Evolutionary conservation across 2,113 vertebrate species (phyloP).

Genomic region (Cinclus mexicanus): DNA sequence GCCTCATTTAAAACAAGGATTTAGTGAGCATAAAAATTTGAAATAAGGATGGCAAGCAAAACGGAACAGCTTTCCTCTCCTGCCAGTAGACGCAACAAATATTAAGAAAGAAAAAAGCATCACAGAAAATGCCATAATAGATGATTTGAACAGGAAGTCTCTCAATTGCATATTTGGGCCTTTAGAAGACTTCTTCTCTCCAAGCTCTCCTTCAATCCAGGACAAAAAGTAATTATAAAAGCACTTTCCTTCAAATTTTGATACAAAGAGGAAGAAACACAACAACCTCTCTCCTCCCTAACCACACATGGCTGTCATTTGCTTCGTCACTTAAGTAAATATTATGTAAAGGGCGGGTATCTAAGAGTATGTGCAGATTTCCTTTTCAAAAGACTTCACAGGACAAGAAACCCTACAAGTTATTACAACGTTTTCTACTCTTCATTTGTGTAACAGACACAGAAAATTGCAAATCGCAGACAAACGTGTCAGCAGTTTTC

Average conservation of each 20-base stretch:
- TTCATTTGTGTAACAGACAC: not conserved
- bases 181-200: not conserved
- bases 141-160: not conserved
- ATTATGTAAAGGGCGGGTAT: rapidly evolving
- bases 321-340: not conserved
- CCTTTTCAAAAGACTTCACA: not conserved
- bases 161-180: not conserved
- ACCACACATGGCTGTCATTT: not conserved
- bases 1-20: not conserved
- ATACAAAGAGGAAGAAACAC: not conserved
- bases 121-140: rapidly evolving
- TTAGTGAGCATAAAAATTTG: not conserved
- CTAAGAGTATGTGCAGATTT: not conserved
- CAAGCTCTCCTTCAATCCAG: not conserved
- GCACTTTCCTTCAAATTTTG: not conserved
- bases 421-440: not conserved
- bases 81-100: not conserved
- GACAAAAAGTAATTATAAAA: not conserved
- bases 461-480: not conserved
- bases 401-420: not conserved
- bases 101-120: not conserved
- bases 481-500: not conserved
- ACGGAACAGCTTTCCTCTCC: not conserved
- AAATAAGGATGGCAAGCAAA: not conserved
- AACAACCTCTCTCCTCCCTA: not conserved